Evolutionary conservation across 2,888 invertebrate species (phyloP), one percentile per base, ranked within the genome.

Genomic region (Trichacis sp.): DNA sequence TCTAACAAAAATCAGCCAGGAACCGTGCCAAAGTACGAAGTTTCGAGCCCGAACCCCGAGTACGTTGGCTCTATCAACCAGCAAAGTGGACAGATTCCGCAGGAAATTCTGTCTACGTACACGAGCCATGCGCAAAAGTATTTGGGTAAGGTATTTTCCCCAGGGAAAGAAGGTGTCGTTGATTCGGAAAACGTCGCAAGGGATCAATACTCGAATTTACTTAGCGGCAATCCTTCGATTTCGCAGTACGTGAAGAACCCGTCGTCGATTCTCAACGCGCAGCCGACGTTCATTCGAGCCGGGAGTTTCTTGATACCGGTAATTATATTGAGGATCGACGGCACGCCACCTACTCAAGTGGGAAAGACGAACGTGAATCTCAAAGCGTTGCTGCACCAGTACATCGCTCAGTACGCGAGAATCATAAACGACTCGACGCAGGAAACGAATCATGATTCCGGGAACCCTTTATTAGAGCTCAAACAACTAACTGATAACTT

Each of bases 231-330:
- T 67, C 84, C 84, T 2, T 84, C 83, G 2, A 81, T 84, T 14
- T 80, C 80, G 1, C 83, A 84, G 42, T 84, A 84, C 55, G 75
- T 84, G 14, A 78, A 77, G 17, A 77, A 84, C 69, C 84, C 84
- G 0, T 70, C 82, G 2, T 83, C 84, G 0, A 84, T 84, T 43
- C 57, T 84, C 0, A 82, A 82, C 30, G 84, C 83, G 4, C 78
- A 76, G 2, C 84, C 84, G 1, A 84, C 84, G 0, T 84, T 82
- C 43, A 76, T 84, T 12, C 83, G 83, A 67, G 76, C 81, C 8
- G 84, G 84, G 0, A 78, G 76, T 57, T 84, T 83, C 0, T 53
- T 84, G 45, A 77, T 84, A 24, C 84, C 84, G 0, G 84, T 84
- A 1, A 84, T 84, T 14, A 83, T 84, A 24, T 72, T 84, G 0